These are phyloP conservation scores for Catharus ustulatus DNA, from an alignment of 2,797 vertebrate species.

Conservation along the genomic window DNA sequence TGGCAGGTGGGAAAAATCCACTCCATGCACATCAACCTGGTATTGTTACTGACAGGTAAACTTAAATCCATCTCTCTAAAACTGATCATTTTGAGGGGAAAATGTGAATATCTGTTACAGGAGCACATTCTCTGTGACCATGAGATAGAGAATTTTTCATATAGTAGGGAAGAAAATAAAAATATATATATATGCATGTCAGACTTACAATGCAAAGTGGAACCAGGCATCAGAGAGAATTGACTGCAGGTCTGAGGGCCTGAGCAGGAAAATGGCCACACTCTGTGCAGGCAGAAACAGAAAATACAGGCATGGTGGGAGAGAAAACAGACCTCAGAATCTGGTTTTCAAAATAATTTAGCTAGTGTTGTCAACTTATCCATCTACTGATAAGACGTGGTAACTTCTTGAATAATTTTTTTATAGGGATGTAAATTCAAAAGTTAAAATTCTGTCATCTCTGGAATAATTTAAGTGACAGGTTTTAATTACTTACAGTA, in stretches of 20 bases:
- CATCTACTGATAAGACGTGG: neutral
- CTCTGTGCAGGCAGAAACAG: conserved; percentile 54
- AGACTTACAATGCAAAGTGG: conserved; percentile 83
- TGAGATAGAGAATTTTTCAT: neutral
- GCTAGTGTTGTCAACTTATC: neutral
- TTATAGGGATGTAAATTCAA: neutral
- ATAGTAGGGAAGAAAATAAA: neutral
- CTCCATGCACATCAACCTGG: neutral
- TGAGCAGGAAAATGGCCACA: conserved; percentile 80
- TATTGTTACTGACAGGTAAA: neutral
- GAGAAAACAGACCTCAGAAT: neutral
- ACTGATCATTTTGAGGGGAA: neutral
- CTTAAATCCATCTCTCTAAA: neutral
- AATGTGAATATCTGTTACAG: neutral
- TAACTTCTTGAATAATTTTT: neutral
- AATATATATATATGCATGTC: accelerated
- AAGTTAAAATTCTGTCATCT: neutral
- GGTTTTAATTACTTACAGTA: neutral
- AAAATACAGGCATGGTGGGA: neutral
- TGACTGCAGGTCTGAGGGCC: conserved; percentile 80
- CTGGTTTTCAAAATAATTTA: neutral
- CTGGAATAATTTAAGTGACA: neutral
- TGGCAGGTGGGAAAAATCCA: neutral
- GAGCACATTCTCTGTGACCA: neutral
- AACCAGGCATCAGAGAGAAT: conserved; percentile 83